Conservation (phyloP, 2,113 vertebrate genomes). For the Tragelaphus strepsiceros region DNA sequence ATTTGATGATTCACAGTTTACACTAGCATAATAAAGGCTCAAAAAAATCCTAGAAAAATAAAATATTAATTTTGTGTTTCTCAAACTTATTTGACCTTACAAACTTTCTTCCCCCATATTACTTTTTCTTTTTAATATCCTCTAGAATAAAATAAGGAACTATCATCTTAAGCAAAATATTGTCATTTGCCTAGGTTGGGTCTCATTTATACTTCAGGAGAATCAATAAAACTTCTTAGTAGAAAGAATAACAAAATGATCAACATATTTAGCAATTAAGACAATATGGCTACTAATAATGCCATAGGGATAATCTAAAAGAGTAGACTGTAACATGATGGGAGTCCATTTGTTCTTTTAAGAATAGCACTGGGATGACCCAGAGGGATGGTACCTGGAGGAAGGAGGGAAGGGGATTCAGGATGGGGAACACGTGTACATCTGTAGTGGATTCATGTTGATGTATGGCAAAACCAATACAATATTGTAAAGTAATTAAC, state of each 20-base stretch:
- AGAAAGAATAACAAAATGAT: not conserved
- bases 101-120: not conserved
- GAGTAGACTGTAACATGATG: not conserved
- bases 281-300: not conserved
- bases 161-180: not conserved
- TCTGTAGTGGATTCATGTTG: no score
- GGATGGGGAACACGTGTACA: no score
- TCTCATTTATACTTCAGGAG: not conserved
- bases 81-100: not conserved
- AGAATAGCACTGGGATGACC: not conserved
- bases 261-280: not conserved
- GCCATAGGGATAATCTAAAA: not conserved
- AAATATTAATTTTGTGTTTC: not conserved
- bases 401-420: no score
- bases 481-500: no score
- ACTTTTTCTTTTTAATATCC: not conserved
- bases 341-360: not conserved
- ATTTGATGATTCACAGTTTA: not conserved
- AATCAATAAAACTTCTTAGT: not conserved
- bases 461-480: no score
- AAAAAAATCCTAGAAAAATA: not conserved
- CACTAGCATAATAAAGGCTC: not conserved
- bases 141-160: not conserved
- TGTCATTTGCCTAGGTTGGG: not conserved
- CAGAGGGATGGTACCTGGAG: no score